Evolutionary conservation across 2,113 vertebrate species (phyloP), one percentile per base, ranked within the genome.

Genomic region (Colinus virginianus): DNA sequence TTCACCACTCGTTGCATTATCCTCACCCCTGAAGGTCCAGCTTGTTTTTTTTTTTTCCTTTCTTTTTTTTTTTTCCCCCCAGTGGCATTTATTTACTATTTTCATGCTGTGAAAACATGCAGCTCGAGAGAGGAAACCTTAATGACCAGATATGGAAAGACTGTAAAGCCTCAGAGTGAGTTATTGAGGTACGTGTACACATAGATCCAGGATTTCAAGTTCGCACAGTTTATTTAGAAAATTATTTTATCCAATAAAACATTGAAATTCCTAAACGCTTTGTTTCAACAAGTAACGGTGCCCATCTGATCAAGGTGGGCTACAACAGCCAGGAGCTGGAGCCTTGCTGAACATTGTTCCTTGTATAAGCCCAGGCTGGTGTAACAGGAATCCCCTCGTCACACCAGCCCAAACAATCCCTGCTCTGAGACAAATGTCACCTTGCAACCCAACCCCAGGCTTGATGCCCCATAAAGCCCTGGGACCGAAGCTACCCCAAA

Each of bases 351-450:
- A 77, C 26, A 1, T 25, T 38, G 53, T 66, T 11, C 58, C 3
- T 55, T 66, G 13, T 14, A 18, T 8, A 22, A 88, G 63, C 25
- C 30, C 75, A 42, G 32, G 43, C 26, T 49, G 69, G 21, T 1
- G n/a, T 32, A 49, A 13, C 0, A 2, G 58, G 55, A 76, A 18
- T 26, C 21, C 43, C 51, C 16, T 20, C 1, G 3, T 34, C 23
- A 0, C 5, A 7, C 32, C 75, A 19, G 40, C 83, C 63, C 53
- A 2, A 12, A 14, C 1, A 32, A 6, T 2, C 1, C 34, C 22
- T 1, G 0, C 9, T 42, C 55, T 61, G 81, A 43, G 48, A 8
- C 4, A 4, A 64, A 22, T 12, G 11, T 18, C 81, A 53, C 40
- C 58, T 18, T 34, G 32, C 10, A 46, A 26, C 6, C 13, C 56